Conservation (phyloP, 2,888 invertebrate species). For the Conistra vaccinii region DNA sequence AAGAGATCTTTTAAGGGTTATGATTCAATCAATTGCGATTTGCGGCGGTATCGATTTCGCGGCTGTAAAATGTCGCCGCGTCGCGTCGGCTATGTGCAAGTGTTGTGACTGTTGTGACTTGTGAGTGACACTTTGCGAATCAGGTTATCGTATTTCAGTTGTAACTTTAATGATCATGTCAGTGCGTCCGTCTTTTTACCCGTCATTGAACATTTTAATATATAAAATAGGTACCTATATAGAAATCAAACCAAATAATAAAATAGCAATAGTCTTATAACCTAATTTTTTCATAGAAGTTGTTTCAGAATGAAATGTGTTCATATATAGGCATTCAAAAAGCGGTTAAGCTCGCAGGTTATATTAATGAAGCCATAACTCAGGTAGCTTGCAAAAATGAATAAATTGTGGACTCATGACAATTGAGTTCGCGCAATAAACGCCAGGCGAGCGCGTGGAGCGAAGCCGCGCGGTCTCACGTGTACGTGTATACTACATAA, state of each 20-base stretch:
- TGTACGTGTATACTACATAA: slow-evolving; percentile 49
- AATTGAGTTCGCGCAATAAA: slow-evolving; percentile 45
- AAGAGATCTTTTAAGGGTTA: slow-evolving; percentile 2
- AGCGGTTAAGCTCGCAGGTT: neutral
- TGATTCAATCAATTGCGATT: slow-evolving; percentile 18
- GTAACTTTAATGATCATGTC: neutral
- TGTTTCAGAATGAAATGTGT: neutral
- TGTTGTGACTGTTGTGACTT: too few relatives aligned
- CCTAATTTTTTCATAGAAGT: neutral
- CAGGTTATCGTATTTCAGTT: neutral
- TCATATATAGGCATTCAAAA: slow-evolving; percentile 6
- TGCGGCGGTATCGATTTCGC: slow-evolving; percentile 14
- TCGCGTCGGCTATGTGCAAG: too few relatives aligned
- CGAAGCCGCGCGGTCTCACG: slow-evolving; percentile 20
- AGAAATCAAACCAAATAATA: neutral
- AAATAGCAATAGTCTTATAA: neutral
- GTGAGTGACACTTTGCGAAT: too few relatives aligned
- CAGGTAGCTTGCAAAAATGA: slow-evolving; percentile 41
- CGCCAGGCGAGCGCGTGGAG: slow-evolving; percentile 5
- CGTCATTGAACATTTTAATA: neutral
- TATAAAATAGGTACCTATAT: neutral
- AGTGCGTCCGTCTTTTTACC: neutral
- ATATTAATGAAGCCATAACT: slow-evolving; percentile 35
- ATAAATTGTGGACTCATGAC: slow-evolving; percentile 40
- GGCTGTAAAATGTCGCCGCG: too few relatives aligned